Conservation (phyloP, 2,113 vertebrate genomes). For the Pavo muticus region DNA sequence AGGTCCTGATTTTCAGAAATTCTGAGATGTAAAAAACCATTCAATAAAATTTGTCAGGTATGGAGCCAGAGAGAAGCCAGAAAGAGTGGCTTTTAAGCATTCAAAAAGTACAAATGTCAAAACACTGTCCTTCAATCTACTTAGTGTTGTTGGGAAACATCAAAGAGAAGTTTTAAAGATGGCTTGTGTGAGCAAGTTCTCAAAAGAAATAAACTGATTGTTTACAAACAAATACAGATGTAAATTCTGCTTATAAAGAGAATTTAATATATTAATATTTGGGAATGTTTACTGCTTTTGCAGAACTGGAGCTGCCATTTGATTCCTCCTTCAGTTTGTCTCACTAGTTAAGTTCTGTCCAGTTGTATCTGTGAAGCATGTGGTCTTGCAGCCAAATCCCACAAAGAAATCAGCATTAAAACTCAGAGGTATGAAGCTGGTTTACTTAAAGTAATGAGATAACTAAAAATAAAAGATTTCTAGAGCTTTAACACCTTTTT, state of each 20-base stretch:
- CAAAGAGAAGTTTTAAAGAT: neutral
- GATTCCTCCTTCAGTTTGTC: neutral
- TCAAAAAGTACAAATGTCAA: neutral
- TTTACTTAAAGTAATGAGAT: slow-evolving; percentile 1
- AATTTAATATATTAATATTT: neutral
- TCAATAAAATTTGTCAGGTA: neutral
- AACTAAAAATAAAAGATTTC: slow-evolving; percentile 5
- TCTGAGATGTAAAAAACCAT: neutral
- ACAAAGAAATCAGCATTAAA: neutral
- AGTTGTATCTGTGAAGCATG: neutral
- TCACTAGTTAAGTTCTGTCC: neutral
- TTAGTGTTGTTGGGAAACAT: neutral
- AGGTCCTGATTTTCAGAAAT: neutral
- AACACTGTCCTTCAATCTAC: neutral
- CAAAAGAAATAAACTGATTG: neutral
- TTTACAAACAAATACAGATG: neutral
- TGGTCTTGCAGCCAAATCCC: neutral
- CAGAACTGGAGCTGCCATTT: neutral
- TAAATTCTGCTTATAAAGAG: neutral
- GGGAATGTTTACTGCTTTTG: neutral
- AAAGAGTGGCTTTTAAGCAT: neutral
- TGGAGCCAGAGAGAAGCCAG: neutral
- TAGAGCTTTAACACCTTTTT: neutral
- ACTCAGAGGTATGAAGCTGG: neutral
- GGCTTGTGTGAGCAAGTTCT: neutral